phyloP scores from a whole-genome alignment of 2,888 invertebrate genomes.

The Habrosyne pyritoides region DNA sequence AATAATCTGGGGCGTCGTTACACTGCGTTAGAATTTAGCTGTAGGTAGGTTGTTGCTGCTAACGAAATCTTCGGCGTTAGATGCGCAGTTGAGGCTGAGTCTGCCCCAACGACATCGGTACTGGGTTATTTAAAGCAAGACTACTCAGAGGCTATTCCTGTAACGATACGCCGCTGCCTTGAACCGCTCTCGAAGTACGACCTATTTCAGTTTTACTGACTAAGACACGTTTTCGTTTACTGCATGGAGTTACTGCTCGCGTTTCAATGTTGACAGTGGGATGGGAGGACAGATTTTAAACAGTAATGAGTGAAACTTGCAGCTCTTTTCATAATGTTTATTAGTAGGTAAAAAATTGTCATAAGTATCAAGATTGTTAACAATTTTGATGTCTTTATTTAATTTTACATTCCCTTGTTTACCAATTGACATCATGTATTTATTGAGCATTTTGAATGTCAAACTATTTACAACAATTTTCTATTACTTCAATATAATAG shows the following conservation, averaged over 20 bases:
- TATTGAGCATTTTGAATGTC: too few species aligned
- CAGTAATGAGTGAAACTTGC: too few species aligned
- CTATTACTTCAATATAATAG: too few species aligned
- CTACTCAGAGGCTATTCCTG: conserved; percentile 73
- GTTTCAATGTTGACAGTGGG: conserved; percentile 29
- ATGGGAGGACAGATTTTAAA: conserved; percentile 14
- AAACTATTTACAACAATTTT: too few species aligned
- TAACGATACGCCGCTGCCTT: conserved; percentile 59
- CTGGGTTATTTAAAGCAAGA: conserved; percentile 60
- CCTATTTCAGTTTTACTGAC: conserved; percentile 70
- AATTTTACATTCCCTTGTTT: too few species aligned
- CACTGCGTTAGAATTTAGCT: background rate
- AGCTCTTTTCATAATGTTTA: too few species aligned
- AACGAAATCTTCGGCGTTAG: background rate
- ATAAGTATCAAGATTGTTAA: too few species aligned
- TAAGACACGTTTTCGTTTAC: conserved; percentile 56
- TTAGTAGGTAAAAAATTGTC: too few species aligned
- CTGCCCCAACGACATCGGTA: conserved; percentile 48
- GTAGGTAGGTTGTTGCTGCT: background rate
- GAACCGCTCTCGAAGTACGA: conserved; percentile 69
- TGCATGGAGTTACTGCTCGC: conserved; percentile 26
- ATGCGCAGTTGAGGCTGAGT: background rate
- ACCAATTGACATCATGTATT: too few species aligned
- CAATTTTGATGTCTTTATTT: too few species aligned
- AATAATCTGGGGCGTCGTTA: conserved; percentile 3